These are phyloP conservation scores for Polydrusus cervinus DNA, from an alignment of 2,888 invertebrate species.

Conservation along the genomic window DNA sequence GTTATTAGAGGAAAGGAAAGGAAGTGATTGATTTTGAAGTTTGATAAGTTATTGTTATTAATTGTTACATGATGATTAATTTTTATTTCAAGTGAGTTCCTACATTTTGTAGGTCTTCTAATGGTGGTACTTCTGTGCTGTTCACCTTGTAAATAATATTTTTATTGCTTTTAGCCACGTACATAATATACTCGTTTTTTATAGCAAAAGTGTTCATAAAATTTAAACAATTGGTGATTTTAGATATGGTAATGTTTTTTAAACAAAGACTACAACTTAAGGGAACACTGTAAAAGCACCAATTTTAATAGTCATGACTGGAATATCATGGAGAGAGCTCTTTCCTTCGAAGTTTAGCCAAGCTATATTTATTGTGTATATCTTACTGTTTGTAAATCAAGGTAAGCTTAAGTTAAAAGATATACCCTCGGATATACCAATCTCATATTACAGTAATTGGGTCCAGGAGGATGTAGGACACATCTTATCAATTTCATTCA, in stretches of 20 bases:
- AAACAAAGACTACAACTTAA: no score
- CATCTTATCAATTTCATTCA: no score
- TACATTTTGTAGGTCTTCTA: background rate
- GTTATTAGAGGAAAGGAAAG: background rate
- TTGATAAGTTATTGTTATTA: background rate
- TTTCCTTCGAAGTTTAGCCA: constrained; percentile 90
- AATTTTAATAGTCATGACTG: constrained; percentile 9
- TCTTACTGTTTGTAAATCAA: constrained; percentile 93
- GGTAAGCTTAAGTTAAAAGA: constrained; percentile 78
- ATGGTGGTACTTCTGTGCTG: background rate
- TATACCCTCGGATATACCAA: no score
- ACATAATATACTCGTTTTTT: no score
- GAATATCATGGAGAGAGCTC: constrained; percentile 73
- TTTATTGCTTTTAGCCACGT: background rate
- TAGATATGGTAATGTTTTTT: background rate
- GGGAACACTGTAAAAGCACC: background rate
- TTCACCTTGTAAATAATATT: background rate
- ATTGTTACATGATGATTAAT: background rate
- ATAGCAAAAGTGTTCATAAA: no score
- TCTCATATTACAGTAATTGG: no score
- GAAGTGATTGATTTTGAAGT: background rate
- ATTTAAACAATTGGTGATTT: no score
- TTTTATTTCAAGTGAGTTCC: background rate
- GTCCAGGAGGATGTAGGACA: no score
- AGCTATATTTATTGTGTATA: constrained; percentile 88